Base-by-base conservation (phyloP, 2,888 invertebrate genomes). In the Polydrusus cervinus region DNA sequence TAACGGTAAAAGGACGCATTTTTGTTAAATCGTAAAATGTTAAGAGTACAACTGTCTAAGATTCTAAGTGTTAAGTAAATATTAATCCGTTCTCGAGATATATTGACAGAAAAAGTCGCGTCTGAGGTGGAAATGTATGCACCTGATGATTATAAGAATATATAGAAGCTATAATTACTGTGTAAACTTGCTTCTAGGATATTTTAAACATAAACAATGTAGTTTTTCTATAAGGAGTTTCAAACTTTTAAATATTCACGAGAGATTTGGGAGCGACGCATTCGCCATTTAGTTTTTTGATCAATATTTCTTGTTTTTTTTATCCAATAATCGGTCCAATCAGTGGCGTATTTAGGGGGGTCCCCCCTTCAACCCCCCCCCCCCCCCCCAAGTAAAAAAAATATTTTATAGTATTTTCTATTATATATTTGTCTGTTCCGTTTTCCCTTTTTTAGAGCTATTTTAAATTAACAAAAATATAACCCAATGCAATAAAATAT, bases 1-100 rank as follows among this genome's bases (percentile, higher is more conserved):
- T 77, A 77, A 77, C 77, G 77, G 77, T 77, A 64, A 71, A 74
- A 64, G 43, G 68, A 34, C 40, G 75, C 73, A 78, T 78, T 77
- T 75, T 75, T 78, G 67, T 69, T 75, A 78, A 78, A 78, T 78
- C 72, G 75, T 75, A 69, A 78, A 78, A 78, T 67, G 62, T 74
- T 30, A 64, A 77, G 77, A 77, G 71, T 61, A 74, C 60, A 68
- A 71, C 64, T 18, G 71, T 77, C 77, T 60, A 74, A 74, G 71
- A 68, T 68, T 77, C 77, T 77, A 77, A 77, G 77, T 77, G 77
- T 55, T 77, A 51, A 55, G 64, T 34, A 77, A 77, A 77, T 62
- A 77, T 51, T 14, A 16, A 57, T 64, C 47, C 70, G 68, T 74
- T 74, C 74, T 70, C 75, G 71, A 70, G 70, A 40, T 71, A 40